Percentiles rank a stretch among this genome's conserved stretches.
These are phyloP conservation scores for Andricus curvator DNA, from an alignment of 2,888 invertebrate species.

Conservation along the genomic window DNA sequence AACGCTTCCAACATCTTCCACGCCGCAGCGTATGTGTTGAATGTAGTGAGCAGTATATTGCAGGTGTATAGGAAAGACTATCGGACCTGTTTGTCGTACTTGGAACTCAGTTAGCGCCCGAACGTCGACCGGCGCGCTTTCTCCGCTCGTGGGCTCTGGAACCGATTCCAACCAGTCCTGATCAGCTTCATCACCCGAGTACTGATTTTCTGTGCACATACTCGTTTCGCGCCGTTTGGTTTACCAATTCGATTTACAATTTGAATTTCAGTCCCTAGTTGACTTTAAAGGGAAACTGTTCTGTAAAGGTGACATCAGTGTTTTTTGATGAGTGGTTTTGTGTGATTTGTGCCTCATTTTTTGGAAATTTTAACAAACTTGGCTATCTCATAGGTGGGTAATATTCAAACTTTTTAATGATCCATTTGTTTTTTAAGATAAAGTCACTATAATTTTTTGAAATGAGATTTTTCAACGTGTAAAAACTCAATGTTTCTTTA, in stretches of 20 bases:
- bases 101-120: conserved; percentile 64
- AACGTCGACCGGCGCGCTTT: conserved; percentile 62
- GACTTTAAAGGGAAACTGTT: not conserved
- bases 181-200: not conserved
- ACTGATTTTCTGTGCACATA: conserved; percentile 6
- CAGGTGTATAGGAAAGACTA: conserved; percentile 64
- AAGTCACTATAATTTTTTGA: no score
- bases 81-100: conserved; percentile 58
- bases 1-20: conserved; percentile 49
- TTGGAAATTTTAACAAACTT: not conserved
- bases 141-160: conserved; percentile 16
- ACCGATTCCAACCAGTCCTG: not conserved
- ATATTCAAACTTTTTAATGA: not conserved
- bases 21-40: conserved; percentile 39
- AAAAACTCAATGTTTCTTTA: no score
- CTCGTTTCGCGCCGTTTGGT: not conserved
- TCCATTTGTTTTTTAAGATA: no score
- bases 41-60: conserved; percentile 43
- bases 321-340: not conserved
- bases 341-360: not conserved
- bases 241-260: not conserved
- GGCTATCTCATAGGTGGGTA: not conserved
- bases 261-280: not conserved
- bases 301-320: not conserved
- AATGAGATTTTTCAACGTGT: no score